Evolutionary conservation across 2,888 invertebrate species (phyloP), one percentile per base, ranked within the genome.

Genomic region (Metellina segmentata): DNA sequence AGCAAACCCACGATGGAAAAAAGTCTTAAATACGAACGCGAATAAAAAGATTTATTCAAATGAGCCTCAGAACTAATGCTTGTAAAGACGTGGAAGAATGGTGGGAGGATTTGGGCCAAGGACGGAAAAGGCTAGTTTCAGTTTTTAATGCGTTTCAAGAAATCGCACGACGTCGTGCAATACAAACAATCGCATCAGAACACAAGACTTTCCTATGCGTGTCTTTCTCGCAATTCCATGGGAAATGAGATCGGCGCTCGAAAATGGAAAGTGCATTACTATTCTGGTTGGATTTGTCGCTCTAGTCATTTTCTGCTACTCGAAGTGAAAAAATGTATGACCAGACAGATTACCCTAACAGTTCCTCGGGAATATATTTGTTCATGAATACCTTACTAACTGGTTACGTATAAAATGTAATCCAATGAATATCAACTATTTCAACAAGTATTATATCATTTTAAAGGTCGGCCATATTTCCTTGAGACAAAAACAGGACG

Each of bases 31-130:
- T 51, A 51, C n/a, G 69, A 6, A n/a, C 48, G 51, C 19, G 51
- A 82, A 82, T 72, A 34, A 75, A 70, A 70, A 81, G 71, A 82
- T 71, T 49, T 82, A 72, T 81, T 51, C 82, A 72, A 82, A 81
- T 34, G 34, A 81, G 69, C 81, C 48, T 72, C 49, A 81, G 52
- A 82, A 8, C 48, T 71, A 71, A 34, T 19, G 71, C 51, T 82
- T 48, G 52, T 51, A 82, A 72, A 82, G 72, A 72, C 81, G 61
- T 34, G 83, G 13, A 71, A 70, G 13, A 48, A 19, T 71, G 71
- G 61, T 74, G 71, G 69, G 81, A 49, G 70, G 87, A 87, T 87
- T 52, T 71, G 81, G 87, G 87, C 87, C 87, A 87, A 87, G 87
- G 87, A 87, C 87, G 70, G 51, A 20, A 61, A 7, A 71, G 51